These are phyloP conservation scores for Thaumatotibia leucotreta DNA, from an alignment of 1,140 invertebrate species.

Conservation along the genomic window DNA sequence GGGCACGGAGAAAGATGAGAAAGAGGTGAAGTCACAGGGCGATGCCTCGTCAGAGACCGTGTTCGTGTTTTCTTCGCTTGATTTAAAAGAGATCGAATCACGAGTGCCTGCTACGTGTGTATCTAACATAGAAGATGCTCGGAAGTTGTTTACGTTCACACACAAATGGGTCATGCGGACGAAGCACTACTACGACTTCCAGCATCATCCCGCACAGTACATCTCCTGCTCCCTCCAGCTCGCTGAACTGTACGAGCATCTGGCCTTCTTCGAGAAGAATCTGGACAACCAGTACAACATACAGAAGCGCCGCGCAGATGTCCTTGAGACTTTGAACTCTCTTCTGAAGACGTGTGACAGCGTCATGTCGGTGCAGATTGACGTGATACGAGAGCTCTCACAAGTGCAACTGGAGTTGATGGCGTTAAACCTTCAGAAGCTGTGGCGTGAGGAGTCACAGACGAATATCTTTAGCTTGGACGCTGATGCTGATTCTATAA, in stretches of 20 bases:
- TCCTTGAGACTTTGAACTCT: slow-evolving; percentile 78
- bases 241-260: slow-evolving; percentile 81
- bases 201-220: slow-evolving; percentile 83
- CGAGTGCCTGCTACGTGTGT: slow-evolving; percentile 45
- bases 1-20: slow-evolving; percentile 26
- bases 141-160: slow-evolving; percentile 79
- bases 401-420: slow-evolving; percentile 79
- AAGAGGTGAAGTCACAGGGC: slow-evolving; percentile 35
- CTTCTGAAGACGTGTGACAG: slow-evolving; percentile 61
- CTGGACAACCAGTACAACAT: slow-evolving; percentile 83
- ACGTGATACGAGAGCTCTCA: slow-evolving; percentile 59
- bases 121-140: slow-evolving; percentile 72
- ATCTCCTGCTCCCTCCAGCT: slow-evolving; percentile 83
- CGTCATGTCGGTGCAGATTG: slow-evolving; percentile 63
- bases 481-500: slow-evolving; percentile 54
- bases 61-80: slow-evolving; percentile 49
- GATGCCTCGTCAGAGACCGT: slow-evolving; percentile 40
- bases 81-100: slow-evolving; percentile 54
- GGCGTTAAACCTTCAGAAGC: slow-evolving; percentile 76
- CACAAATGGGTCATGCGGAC: slow-evolving; percentile 82
- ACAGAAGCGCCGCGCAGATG: slow-evolving; percentile 82
- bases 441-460: slow-evolving; percentile 64
- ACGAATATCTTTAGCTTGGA: slow-evolving; percentile 57
- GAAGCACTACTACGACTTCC: slow-evolving; percentile 81
- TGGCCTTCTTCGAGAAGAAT: slow-evolving; percentile 83